Conservation (phyloP, 2,888 invertebrate genomes). For the Hypena proboscidalis region DNA sequence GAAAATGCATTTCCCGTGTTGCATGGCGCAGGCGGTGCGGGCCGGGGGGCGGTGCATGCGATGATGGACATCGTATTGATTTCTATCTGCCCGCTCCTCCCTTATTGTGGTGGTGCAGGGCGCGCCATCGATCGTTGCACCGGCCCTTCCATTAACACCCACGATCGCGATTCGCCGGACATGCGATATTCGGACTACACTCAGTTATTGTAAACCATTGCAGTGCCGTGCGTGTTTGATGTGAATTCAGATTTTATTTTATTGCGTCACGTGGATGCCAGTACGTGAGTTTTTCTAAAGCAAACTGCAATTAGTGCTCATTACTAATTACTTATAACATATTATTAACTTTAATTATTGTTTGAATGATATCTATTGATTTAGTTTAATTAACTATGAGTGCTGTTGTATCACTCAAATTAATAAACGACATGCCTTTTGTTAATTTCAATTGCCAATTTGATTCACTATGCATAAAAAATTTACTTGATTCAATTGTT, state of each 20-base stretch:
- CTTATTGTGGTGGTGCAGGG: constrained; percentile 81
- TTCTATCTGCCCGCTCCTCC: constrained; percentile 85
- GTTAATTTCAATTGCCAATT: no score
- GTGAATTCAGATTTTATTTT: constrained; percentile 54
- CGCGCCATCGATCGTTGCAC: constrained; percentile 82
- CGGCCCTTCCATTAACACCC: constrained; percentile 67
- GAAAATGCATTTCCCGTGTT: constrained; percentile 81
- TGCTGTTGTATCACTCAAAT: no score
- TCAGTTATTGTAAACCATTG: constrained; percentile 46
- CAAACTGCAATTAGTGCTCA: constrained; percentile 44
- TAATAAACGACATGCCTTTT: no score
- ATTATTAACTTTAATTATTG: no score
- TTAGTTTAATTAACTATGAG: not conserved
- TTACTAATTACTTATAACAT: constrained; percentile 53
- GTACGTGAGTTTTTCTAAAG: constrained; percentile 47
- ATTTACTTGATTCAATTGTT: no score
- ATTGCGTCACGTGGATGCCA: constrained; percentile 67
- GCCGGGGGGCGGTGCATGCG: constrained; percentile 87
- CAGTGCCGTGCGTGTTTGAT: constrained; percentile 55
- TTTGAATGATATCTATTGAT: no score
- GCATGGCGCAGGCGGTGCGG: constrained; percentile 82
- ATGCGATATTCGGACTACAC: constrained; percentile 49
- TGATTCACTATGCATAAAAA: no score
- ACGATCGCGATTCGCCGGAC: constrained; percentile 67
- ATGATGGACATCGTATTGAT: constrained; percentile 86